phyloP scores from a whole-genome alignment of 1,140 invertebrate species.

The Tetragonula clypearis region DNA sequence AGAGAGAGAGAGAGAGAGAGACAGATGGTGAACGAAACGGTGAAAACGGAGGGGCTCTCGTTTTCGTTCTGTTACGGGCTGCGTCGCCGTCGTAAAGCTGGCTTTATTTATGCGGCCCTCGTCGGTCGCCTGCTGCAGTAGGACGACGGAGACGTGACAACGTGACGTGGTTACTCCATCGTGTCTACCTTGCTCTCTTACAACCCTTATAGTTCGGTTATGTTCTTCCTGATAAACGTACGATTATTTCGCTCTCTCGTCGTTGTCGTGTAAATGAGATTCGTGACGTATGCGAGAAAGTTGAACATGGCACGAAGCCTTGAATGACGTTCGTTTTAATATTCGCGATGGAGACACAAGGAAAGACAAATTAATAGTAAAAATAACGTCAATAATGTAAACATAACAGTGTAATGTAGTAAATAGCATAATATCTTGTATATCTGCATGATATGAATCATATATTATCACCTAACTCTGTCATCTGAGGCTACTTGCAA shows the following conservation, averaged over 20 bases:
- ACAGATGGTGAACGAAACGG: conserved; percentile 6
- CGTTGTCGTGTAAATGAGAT: neutral
- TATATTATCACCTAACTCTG: too few species aligned
- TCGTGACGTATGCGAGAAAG: neutral
- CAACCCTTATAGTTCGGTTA: conserved; percentile 67
- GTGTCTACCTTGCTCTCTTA: conserved; percentile 52
- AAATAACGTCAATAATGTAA: neutral
- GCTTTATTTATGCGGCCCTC: conserved; percentile 81
- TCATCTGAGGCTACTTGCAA: too few species aligned
- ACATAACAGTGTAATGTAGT: too few species aligned
- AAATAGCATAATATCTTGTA: too few species aligned
- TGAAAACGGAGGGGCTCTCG: conserved; percentile 56
- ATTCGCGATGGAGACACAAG: neutral
- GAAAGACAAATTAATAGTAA: neutral
- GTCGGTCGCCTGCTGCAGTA: conserved; percentile 76
- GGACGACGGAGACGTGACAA: conserved; percentile 78
- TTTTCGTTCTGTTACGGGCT: conserved; percentile 67
- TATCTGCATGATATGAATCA: too few species aligned
- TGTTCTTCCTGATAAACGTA: conserved; percentile 59
- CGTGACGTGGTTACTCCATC: conserved; percentile 75
- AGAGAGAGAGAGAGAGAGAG: conserved; percentile 3
- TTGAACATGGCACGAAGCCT: neutral
- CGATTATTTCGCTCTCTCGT: conserved; percentile 30
- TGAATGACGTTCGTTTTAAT: neutral
- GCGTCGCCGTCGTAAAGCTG: conserved; percentile 74